These are phyloP conservation scores for Harpagoxenus sublaevis DNA, from an alignment of 2,888 invertebrate genomes.

Conservation along the genomic window DNA sequence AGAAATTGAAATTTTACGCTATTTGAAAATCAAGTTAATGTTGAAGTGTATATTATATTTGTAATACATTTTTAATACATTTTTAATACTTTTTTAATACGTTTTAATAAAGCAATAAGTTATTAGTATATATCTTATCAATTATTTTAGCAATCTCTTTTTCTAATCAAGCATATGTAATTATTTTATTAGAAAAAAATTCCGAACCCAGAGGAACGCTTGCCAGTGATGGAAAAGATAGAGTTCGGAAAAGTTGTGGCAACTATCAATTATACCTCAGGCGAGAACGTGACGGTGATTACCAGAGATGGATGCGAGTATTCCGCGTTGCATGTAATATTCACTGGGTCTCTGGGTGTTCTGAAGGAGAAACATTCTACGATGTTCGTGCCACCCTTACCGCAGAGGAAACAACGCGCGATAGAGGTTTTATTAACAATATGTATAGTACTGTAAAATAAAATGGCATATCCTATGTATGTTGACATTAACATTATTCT, in stretches of 20 bases:
- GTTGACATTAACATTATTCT: slow-evolving; percentile 34
- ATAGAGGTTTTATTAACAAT: slow-evolving; percentile 86
- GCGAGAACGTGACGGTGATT: slow-evolving; percentile 87
- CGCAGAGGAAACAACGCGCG: slow-evolving; percentile 87
- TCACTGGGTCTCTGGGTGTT: slow-evolving; percentile 90
- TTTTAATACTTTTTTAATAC: not conserved
- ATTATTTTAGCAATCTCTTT: slow-evolving; percentile 4
- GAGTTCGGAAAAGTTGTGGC: slow-evolving; percentile 88
- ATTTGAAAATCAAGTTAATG: not conserved
- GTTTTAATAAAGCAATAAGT: not conserved
- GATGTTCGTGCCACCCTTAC: slow-evolving; percentile 89
- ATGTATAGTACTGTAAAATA: slow-evolving; percentile 1
- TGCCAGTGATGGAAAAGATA: slow-evolving; percentile 86
- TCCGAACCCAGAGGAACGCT: slow-evolving; percentile 85
- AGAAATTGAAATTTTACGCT: not conserved
- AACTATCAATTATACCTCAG: slow-evolving; percentile 87
- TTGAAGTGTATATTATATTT: not conserved
- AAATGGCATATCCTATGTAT: not conserved
- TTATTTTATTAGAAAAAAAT: slow-evolving; percentile 86
- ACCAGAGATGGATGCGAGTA: slow-evolving; percentile 88
- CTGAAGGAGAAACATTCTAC: slow-evolving; percentile 88
- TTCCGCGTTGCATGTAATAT: slow-evolving; percentile 89
- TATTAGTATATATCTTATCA: slow-evolving; percentile 29
- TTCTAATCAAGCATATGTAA: slow-evolving; percentile 27
- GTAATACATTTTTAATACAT: not conserved